Evolutionary conservation across 1,140 invertebrate species (phyloP).

Genomic region (Halotydeus destructor): DNA sequence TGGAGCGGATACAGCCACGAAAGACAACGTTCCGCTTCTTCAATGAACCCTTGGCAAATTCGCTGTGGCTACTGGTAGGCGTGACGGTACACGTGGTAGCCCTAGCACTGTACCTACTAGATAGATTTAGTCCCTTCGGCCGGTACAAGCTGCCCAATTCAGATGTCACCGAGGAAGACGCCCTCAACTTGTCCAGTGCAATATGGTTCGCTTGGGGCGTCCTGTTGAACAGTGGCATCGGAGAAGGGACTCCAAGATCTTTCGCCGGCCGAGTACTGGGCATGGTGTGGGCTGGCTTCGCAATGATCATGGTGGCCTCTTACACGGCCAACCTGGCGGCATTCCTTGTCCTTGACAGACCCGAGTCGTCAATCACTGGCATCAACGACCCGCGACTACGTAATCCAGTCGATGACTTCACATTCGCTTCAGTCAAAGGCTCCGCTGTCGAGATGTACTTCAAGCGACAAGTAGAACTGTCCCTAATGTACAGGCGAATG

Average conservation of each 20-base stretch:
- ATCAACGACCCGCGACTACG: slow-evolving; percentile 89
- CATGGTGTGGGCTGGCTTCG: slow-evolving; percentile 80
- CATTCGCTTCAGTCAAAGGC: slow-evolving; percentile 88
- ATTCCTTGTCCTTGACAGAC: slow-evolving; percentile 89
- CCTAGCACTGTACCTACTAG: slow-evolving; percentile 80
- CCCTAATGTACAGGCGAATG: slow-evolving; percentile 55
- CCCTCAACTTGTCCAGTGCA: slow-evolving; percentile 86
- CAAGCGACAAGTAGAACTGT: slow-evolving; percentile 78
- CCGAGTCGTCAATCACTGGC: slow-evolving; percentile 87
- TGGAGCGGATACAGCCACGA: slow-evolving; percentile 39
- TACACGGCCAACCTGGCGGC: slow-evolving; percentile 97
- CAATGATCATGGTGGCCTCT: slow-evolving; percentile 98
- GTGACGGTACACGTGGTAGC: slow-evolving; percentile 91
- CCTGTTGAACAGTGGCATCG: slow-evolving; percentile 91
- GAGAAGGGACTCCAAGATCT: slow-evolving; percentile 91
- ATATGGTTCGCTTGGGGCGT: slow-evolving; percentile 99
- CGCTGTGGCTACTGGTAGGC: slow-evolving; percentile 85
- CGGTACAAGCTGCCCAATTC: slow-evolving; percentile 30
- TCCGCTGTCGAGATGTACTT: slow-evolving; percentile 69
- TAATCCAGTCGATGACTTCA: slow-evolving; percentile 97
- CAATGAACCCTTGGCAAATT: slow-evolving; percentile 95
- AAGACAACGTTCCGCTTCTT: slow-evolving; percentile 92
- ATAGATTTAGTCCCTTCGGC: slow-evolving; percentile 91
- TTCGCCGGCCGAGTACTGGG: slow-evolving; percentile 92
- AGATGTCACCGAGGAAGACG: slow-evolving; percentile 35